phyloP scores from a whole-genome alignment of 1,140 invertebrate species.

The Panagrolaimus sp. region DNA sequence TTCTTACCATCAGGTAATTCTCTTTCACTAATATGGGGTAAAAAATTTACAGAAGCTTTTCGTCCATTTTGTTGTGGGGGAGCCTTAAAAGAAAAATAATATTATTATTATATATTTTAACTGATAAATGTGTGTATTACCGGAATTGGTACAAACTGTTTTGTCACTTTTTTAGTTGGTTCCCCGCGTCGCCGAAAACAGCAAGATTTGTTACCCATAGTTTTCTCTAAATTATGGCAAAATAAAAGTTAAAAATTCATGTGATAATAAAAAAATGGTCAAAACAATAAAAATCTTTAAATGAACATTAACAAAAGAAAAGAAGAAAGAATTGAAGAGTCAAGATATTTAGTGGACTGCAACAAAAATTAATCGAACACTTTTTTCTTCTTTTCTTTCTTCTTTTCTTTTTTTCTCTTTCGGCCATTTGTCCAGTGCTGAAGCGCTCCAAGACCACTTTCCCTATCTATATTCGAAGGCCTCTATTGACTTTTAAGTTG shows the following conservation, averaged over 20 bases:
- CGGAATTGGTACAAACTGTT: conserved; percentile 4
- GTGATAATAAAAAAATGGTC: too few relatives aligned
- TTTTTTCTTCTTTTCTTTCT: too few relatives aligned
- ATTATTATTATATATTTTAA: neutral
- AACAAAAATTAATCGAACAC: too few relatives aligned
- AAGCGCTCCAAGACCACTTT: too few relatives aligned
- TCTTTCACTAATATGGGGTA: conserved; percentile 94
- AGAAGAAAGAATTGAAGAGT: too few relatives aligned
- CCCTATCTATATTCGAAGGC: too few relatives aligned
- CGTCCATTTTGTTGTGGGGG: conserved; percentile 27
- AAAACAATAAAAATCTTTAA: too few relatives aligned
- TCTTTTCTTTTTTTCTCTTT: too few relatives aligned
- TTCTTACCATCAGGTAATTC: conserved; percentile 71
- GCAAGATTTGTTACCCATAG: conserved; percentile 19
- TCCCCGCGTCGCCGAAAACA: conserved; percentile 11
- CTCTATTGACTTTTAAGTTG: too few relatives aligned
- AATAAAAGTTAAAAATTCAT: neutral
- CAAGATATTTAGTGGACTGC: too few relatives aligned
- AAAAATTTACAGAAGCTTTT: conserved; percentile 60
- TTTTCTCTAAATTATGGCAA: conserved; percentile 1
- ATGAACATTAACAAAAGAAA: too few relatives aligned
- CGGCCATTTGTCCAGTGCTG: too few relatives aligned
- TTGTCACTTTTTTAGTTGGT: neutral
- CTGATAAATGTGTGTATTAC: neutral
- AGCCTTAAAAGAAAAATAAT: neutral